phyloP scores from a whole-genome alignment of 2,113 vertebrate species.

The Lasiurus cinereus region DNA sequence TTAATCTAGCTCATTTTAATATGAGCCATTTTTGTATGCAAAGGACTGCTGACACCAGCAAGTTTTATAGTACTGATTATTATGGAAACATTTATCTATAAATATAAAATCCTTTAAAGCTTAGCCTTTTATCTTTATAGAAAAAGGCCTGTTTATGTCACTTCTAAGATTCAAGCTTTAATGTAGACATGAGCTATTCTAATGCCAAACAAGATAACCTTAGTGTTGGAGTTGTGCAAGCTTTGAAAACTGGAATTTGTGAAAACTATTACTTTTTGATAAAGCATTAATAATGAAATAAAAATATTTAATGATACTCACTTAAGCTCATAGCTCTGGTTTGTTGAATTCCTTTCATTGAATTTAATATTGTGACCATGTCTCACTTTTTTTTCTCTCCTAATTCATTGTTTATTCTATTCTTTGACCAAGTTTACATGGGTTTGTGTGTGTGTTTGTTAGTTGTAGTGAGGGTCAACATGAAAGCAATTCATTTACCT shows the following conservation, averaged over 20 bases:
- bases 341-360: conserved; percentile 63
- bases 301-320: conserved; percentile 83
- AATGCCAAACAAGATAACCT: conserved; percentile 89
- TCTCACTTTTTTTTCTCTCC: neutral
- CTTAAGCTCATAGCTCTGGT: conserved; percentile 68
- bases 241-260: conserved; percentile 87
- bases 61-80: conserved; percentile 89
- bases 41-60: conserved; percentile 89
- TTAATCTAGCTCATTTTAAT: conserved; percentile 85
- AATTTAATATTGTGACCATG: conserved; percentile 66
- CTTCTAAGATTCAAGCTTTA: conserved; percentile 89
- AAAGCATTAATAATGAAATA: conserved; percentile 86
- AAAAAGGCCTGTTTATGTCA: conserved; percentile 90
- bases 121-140: conserved; percentile 91
- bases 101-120: conserved; percentile 91
- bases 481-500: conserved; percentile 53
- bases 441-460: neutral
- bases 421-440: neutral
- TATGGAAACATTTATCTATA: conserved; percentile 92
- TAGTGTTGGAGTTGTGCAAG: conserved; percentile 79
- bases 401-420: conserved; percentile 59
- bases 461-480: neutral
- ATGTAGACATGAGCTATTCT: conserved; percentile 89
- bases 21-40: conserved; percentile 86
- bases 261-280: conserved; percentile 87